Evolutionary conservation across 2,888 invertebrate species (phyloP).

Genomic region (Cabera pusaria): DNA sequence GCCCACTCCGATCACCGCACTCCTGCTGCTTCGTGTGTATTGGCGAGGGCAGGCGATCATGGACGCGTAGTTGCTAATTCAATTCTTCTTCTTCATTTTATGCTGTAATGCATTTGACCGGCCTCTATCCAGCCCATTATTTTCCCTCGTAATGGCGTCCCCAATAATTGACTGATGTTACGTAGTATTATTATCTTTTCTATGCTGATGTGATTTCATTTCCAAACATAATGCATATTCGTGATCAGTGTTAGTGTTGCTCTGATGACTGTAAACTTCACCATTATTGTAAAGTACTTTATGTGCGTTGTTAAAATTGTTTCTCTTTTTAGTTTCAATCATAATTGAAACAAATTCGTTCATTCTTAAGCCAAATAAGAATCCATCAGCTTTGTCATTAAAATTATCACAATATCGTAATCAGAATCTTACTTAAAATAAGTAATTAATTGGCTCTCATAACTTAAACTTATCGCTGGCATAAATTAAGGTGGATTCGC

Average conservation of each 20-base stretch:
- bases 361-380: not conserved
- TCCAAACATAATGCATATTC: constrained; percentile 13
- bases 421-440: constrained; percentile 67
- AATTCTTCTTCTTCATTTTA: constrained; percentile 45
- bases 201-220: constrained; percentile 23
- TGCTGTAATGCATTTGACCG: constrained; percentile 18
- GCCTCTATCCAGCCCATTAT: constrained; percentile 22
- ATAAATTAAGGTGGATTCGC: constrained; percentile 78
- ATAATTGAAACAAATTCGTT: too few species aligned
- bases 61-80: constrained; percentile 53
- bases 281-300: too few species aligned
- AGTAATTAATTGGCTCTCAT: constrained; percentile 79
- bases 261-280: too few species aligned
- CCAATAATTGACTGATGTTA: constrained; percentile 21
- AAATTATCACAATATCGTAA: constrained; percentile 37
- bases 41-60: constrained; percentile 60
- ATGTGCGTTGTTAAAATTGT: too few species aligned
- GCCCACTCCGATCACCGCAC: constrained; percentile 62
- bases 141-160: constrained; percentile 10
- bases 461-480: constrained; percentile 74
- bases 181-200: too few species aligned
- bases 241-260: too few species aligned
- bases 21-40: constrained; percentile 68
- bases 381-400: not conserved
- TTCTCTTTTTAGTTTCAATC: too few species aligned